Base-by-base conservation (phyloP, 2,888 invertebrate genomes). In the Drosophila meridionalis region DNA sequence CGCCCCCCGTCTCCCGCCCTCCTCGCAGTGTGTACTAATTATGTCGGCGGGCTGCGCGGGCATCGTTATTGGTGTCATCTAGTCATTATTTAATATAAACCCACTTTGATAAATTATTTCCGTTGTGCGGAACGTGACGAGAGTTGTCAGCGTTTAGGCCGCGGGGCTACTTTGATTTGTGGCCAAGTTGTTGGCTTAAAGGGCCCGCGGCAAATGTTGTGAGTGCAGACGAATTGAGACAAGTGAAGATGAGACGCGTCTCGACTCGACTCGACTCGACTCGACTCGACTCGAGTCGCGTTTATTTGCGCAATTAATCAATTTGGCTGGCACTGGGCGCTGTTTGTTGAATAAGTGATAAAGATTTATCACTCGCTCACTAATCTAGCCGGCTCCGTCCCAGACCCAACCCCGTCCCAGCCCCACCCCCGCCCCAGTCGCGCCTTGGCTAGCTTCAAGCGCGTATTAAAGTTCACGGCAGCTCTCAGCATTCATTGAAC, bases 301-400 rank as follows among this genome's bases (percentile, higher is more conserved):
- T 81, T 89, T 88, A 89, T 89, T 87, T 82, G 69, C 75, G 83
- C 90, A 87, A 87, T 90, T 90, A 87, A 87, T 87, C 90, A 87
- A 90, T 83, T 86, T 88, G 65, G 85, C 69, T 65, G 61, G 63
- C 78, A 75, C 87, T 76, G 80, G 59, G 63, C 78, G 75, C 87
- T 76, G 80, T 78, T 83, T 88, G 73, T 64, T 73, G 73, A 87
- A 87, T 84, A 85, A 89, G 86, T 89, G 86, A 89, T 89, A 81
- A 78, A 85, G 88, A 86, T 86, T 86, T 89, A 86, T 86, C 90
- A 86, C 88, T 87, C 73, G 69, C 48, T 75, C 78, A 67, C 74
- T 53, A 63, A 67, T 71, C 66, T 30, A 59, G 55, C 56, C 70
- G 55, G 38, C 55, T 55, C 40, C 40, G 4, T 2, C 12, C 40